Evolutionary conservation across 2,888 invertebrate species (phyloP).

Genomic region (Erannis defoliaria): DNA sequence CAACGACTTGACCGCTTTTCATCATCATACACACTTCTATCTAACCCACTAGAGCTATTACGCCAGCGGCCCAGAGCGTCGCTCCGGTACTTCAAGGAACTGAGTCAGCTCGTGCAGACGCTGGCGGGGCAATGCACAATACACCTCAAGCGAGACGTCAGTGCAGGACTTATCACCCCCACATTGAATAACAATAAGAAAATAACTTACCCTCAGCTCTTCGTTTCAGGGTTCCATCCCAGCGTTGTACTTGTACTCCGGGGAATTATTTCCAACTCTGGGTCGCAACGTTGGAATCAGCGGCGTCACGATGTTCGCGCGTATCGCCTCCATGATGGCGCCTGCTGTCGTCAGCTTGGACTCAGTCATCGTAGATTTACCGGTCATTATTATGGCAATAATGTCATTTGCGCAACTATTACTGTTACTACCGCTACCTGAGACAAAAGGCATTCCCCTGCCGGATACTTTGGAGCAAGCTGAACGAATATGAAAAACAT

Average conservation of each 20-base stretch:
- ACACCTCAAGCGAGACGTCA: too few relatives aligned
- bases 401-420: conserved; percentile 68
- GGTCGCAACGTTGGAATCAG: conserved; percentile 92
- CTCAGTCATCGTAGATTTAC: conserved; percentile 58
- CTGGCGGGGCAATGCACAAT: too few relatives aligned
- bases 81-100: too few relatives aligned
- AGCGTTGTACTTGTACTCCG: conserved; percentile 90
- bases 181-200: background rate
- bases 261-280: conserved; percentile 93
- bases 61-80: too few relatives aligned
- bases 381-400: conserved; percentile 65
- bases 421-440: conserved; percentile 73
- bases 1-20: too few relatives aligned
- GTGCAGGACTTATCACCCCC: too few relatives aligned
- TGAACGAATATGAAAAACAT: conserved; percentile 59
- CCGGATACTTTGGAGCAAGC: conserved; percentile 85
- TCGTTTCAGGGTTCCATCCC: conserved; percentile 81
- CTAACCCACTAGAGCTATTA: too few relatives aligned
- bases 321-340: conserved; percentile 91
- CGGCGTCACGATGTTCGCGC: conserved; percentile 90
- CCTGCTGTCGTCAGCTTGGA: conserved; percentile 71
- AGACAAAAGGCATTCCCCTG: conserved; percentile 76
- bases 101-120: too few relatives aligned
- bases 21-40: too few relatives aligned
- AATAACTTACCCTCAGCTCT: background rate